Conservation (phyloP, 1,140 invertebrate species). For the Gryllus bimaculatus region DNA sequence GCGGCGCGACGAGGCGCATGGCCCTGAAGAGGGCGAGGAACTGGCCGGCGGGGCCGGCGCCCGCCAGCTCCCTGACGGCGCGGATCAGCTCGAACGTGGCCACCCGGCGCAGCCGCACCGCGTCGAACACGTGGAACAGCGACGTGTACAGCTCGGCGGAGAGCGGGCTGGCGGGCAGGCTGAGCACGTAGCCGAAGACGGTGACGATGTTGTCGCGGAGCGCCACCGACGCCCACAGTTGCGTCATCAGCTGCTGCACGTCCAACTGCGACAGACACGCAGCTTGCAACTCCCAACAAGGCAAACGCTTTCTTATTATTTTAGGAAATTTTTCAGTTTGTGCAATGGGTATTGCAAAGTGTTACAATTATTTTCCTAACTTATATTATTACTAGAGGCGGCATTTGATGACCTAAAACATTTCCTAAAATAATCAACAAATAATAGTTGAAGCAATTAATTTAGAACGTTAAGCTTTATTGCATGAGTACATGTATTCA, state of each 20-base stretch:
- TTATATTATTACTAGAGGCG: no score
- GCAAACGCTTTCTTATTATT: no score
- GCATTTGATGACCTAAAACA: no score
- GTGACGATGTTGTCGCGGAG: constrained; percentile 24
- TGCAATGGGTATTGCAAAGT: no score
- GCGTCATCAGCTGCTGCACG: constrained; percentile 9
- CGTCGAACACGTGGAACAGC: constrained; percentile 20
- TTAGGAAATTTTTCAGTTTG: no score
- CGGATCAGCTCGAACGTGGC: not conserved
- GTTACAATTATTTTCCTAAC: no score
- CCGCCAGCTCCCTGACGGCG: not conserved
- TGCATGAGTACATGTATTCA: no score
- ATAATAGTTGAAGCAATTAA: no score
- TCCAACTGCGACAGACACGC: not conserved
- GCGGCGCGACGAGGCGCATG: not conserved
- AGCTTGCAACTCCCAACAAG: no score
- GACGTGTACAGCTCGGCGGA: constrained; percentile 22
- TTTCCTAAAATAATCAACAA: no score
- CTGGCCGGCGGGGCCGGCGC: not conserved
- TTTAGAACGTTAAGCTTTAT: no score
- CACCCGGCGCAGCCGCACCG: not conserved
- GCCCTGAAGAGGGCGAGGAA: not conserved
- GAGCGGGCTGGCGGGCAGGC: constrained; percentile 17
- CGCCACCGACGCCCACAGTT: constrained; percentile 6
- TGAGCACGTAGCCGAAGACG: constrained; percentile 24